Evolutionary conservation across 2,797 vertebrate species (phyloP).

Genomic region (Neomorphus geoffroyi): DNA sequence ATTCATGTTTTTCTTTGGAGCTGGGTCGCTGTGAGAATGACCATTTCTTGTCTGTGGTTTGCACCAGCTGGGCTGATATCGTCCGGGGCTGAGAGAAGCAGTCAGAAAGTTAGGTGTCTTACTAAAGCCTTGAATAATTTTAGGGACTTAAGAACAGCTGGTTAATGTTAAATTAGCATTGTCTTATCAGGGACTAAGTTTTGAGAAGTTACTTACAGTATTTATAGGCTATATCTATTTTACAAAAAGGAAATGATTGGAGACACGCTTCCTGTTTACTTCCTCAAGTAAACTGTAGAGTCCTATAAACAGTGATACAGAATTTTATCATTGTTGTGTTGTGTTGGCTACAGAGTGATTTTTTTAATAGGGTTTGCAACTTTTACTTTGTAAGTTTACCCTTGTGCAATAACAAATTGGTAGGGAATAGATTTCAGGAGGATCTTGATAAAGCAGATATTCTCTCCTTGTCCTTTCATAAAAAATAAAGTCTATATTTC

Average conservation of each 20-base stretch:
- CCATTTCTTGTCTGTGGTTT: not conserved
- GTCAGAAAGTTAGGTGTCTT: not conserved
- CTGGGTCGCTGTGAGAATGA: not conserved
- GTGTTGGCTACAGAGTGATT: not conserved
- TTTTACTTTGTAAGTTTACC: not conserved
- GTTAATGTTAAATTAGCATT: not conserved
- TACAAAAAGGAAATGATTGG: not conserved
- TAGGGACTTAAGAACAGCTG: not conserved
- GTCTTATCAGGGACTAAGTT: not conserved
- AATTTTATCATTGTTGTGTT: not conserved
- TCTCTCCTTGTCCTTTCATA: not conserved
- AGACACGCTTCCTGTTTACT: not conserved
- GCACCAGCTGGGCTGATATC: not conserved
- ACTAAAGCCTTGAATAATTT: not conserved
- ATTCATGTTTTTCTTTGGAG: not conserved
- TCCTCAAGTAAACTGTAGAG: not conserved
- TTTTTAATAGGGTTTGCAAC: not conserved
- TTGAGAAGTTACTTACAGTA: not conserved
- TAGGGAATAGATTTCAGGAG: not conserved
- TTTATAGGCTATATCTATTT: not conserved
- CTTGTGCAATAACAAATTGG: not conserved
- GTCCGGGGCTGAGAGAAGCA: not conserved
- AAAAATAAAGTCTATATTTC: not conserved
- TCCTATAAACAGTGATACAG: not conserved
- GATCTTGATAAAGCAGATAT: not conserved